Conservation (phyloP, 2,113 vertebrate species). For the Sigmodon hispidus region DNA sequence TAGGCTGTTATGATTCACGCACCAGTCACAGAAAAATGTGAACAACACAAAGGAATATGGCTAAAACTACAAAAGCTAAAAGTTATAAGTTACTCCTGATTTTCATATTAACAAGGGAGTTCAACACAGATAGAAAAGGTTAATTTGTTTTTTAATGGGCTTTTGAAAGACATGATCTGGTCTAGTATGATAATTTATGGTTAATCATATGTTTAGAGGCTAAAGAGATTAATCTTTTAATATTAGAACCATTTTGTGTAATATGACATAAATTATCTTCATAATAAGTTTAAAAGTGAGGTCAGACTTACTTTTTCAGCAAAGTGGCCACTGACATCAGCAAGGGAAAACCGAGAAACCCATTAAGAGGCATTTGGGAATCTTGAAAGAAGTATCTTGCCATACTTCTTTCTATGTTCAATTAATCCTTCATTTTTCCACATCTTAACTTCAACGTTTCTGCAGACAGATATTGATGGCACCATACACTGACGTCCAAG, state of each 20-base stretch:
- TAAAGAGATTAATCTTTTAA: slow-evolving; percentile 82
- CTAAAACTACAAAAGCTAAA: slow-evolving; percentile 77
- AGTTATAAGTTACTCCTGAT: slow-evolving; percentile 80
- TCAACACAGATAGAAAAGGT: slow-evolving; percentile 84
- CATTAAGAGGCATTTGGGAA: neutral
- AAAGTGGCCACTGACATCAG: slow-evolving; percentile 56
- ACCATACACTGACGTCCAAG: neutral
- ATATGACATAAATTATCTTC: slow-evolving; percentile 70
- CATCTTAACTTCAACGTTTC: neutral
- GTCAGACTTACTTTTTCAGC: slow-evolving; percentile 63
- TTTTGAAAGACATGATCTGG: slow-evolving; percentile 80
- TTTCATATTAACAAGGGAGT: slow-evolving; percentile 85
- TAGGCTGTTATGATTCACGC: slow-evolving; percentile 77
- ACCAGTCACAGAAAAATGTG: slow-evolving; percentile 74
- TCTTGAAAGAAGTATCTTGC: neutral
- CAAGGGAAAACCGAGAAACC: neutral
- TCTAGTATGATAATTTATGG: slow-evolving; percentile 82
- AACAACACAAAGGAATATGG: slow-evolving; percentile 74
- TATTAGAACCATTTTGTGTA: slow-evolving; percentile 63
- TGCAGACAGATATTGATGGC: accelerated
- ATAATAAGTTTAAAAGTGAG: slow-evolving; percentile 69
- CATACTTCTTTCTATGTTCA: neutral
- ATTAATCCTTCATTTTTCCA: neutral
- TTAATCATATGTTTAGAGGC: slow-evolving; percentile 84
- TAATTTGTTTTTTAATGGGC: slow-evolving; percentile 87